phyloP scores from a whole-genome alignment of 2,888 invertebrate genomes.

The Trisateles emortualis region DNA sequence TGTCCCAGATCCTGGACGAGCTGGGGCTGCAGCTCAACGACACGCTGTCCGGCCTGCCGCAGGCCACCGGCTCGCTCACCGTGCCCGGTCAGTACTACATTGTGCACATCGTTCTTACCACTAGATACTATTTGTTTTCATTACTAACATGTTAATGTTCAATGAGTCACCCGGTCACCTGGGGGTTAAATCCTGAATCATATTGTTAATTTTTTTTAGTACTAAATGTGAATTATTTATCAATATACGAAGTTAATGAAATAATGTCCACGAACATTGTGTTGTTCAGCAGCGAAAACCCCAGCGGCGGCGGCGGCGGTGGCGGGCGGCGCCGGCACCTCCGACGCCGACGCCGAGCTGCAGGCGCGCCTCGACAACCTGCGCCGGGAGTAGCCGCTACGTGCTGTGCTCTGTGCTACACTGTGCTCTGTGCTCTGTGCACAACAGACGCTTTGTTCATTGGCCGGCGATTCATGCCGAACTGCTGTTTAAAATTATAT shows the following conservation, averaged over 20 bases:
- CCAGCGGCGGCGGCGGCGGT: constrained; percentile 87
- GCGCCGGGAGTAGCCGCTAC: constrained; percentile 90
- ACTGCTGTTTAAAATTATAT: neutral
- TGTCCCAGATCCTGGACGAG: constrained; percentile 98
- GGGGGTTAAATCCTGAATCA: no score
- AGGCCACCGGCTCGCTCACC: constrained; percentile 86
- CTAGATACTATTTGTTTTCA: neutral
- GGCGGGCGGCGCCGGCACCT: constrained; percentile 78
- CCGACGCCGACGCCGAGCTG: constrained; percentile 98
- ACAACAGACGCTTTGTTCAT: no score
- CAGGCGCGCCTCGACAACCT: constrained; percentile 98
- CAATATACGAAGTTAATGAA: no score
- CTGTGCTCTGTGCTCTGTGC: no score
- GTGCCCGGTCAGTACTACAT: constrained; percentile 70
- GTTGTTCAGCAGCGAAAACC: constrained; percentile 81
- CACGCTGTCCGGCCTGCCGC: constrained; percentile 95
- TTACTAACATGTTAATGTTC: no score
- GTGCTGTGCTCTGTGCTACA: no score
- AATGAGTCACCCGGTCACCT: no score
- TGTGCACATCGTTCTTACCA: neutral
- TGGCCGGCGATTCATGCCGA: no score
- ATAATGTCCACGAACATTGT: neutral
- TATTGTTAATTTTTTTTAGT: no score
- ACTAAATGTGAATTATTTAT: no score
- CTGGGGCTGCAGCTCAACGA: constrained; percentile 98